A percentile compares a stretch with the other conserved stretches of the same genome.
Conservation (phyloP, 2,888 invertebrate genomes). For the Exephanes ischioxanthus region DNA sequence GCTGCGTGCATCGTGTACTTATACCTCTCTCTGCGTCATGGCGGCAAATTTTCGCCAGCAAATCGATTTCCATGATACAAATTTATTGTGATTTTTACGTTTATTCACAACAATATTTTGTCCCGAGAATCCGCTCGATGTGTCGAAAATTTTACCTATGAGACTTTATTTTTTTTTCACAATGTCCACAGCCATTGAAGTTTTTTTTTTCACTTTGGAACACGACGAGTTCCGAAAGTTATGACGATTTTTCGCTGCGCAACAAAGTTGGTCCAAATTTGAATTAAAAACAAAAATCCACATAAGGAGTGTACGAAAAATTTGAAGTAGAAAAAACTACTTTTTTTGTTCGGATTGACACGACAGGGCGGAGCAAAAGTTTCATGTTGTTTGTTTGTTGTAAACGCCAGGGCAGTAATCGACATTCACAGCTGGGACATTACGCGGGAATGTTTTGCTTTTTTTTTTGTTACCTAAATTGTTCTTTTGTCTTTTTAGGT, state of each 20-base stretch:
- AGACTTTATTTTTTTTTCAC: background rate
- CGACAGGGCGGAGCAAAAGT: background rate
- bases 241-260: background rate
- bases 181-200: background rate
- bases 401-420: too few relatives aligned
- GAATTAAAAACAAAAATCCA: background rate
- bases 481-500: slow-evolving; percentile 66
- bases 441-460: too few relatives aligned
- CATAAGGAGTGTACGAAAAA: background rate
- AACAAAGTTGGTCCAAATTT: slow-evolving; percentile 3
- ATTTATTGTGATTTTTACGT: background rate
- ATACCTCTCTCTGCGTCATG: slow-evolving; percentile 71
- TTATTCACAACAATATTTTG: background rate
- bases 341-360: too few relatives aligned
- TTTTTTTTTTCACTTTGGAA: background rate
- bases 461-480: too few relatives aligned
- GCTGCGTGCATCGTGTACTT: slow-evolving; percentile 11
- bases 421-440: too few relatives aligned
- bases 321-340: background rate
- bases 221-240: background rate
- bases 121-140: background rate
- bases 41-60: slow-evolving; percentile 76
- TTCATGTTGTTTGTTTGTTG: slow-evolving; percentile 2
- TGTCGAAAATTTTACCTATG: slow-evolving; percentile 3
- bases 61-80: slow-evolving; percentile 56